These are phyloP conservation scores for Dasysyrphus tricinctus DNA, from an alignment of 2,888 invertebrate species.

Conservation along the genomic window DNA sequence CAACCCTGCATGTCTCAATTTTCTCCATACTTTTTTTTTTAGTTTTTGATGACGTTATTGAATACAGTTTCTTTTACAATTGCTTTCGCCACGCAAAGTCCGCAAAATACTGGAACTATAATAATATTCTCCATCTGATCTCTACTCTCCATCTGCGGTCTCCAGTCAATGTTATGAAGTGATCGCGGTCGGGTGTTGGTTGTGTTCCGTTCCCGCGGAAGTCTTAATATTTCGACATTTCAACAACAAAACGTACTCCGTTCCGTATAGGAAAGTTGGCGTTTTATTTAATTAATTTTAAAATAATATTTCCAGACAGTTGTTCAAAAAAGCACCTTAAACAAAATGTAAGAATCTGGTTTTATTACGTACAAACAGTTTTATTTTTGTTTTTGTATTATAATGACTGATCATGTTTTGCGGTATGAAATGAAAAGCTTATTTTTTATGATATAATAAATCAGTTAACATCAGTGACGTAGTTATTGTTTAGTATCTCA, in stretches of 20 bases:
- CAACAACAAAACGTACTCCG: constrained; percentile 11
- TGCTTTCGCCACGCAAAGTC: constrained; percentile 59
- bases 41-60: constrained; percentile 23
- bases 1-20: background rate
- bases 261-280: background rate
- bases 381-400: background rate
- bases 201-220: constrained; percentile 63
- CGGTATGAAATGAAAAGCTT: constrained; percentile 11
- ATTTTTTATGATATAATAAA: constrained; percentile 28
- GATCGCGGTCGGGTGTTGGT: constrained; percentile 74
- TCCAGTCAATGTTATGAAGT: constrained; percentile 74
- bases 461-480: constrained; percentile 27
- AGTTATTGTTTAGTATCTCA: background rate
- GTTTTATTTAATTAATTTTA: constrained; percentile 24
- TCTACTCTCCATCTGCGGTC: constrained; percentile 3
- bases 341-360: constrained; percentile 43
- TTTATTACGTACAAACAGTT: constrained; percentile 25
- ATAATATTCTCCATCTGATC: background rate
- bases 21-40: background rate
- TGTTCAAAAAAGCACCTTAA: background rate
- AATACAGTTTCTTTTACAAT: constrained; percentile 36
- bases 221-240: constrained; percentile 66
- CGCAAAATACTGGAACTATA: constrained; percentile 56
- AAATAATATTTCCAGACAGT: constrained; percentile 8
- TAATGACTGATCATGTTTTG: constrained; percentile 48